A percentile compares a stretch with the other conserved stretches of the same genome.
Evolutionary conservation across 1,140 invertebrate genomes (phyloP).

Genomic region (Megalopta genalis): DNA sequence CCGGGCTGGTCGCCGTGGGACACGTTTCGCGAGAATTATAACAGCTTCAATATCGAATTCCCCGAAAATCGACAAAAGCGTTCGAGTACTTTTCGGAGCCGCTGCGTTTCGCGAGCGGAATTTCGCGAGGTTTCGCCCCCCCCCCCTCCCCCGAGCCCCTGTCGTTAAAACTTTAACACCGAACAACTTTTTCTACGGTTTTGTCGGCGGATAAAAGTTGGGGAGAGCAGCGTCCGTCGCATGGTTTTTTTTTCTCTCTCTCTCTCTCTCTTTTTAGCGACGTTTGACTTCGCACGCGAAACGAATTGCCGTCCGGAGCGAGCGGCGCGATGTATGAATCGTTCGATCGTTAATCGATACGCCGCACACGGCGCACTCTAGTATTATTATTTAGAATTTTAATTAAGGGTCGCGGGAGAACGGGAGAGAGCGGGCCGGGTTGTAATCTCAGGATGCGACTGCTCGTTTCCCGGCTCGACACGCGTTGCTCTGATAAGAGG

Average conservation of each 20-base stretch:
- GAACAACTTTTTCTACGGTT: background rate
- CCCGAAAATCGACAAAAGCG: too few relatives aligned
- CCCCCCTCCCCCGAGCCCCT: too few relatives aligned
- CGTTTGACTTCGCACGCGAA: background rate
- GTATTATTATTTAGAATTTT: constrained; percentile 6
- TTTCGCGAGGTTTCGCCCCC: too few relatives aligned
- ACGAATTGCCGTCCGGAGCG: background rate
- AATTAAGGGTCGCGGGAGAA: constrained; percentile 2
- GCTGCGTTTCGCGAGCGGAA: too few relatives aligned
- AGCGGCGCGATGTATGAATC: background rate
- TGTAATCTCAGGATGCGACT: constrained; percentile 1
- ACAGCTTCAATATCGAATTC: too few relatives aligned
- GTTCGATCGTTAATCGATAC: constrained; percentile 2
- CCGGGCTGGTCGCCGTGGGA: too few relatives aligned
- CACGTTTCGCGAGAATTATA: too few relatives aligned
- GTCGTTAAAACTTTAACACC: too few relatives aligned
- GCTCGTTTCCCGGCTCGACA: background rate
- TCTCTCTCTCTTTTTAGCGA: constrained; percentile 1
- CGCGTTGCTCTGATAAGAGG: constrained; percentile 1
- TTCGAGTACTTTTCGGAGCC: too few relatives aligned
- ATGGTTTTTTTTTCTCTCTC: too few relatives aligned
- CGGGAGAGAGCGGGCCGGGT: background rate
- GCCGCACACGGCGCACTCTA: background rate
- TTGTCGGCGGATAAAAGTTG: background rate
- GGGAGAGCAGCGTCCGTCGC: too few relatives aligned